Evolutionary conservation across 1,140 invertebrate genomes (phyloP).

Genomic region (Brachionus angularis): DNA sequence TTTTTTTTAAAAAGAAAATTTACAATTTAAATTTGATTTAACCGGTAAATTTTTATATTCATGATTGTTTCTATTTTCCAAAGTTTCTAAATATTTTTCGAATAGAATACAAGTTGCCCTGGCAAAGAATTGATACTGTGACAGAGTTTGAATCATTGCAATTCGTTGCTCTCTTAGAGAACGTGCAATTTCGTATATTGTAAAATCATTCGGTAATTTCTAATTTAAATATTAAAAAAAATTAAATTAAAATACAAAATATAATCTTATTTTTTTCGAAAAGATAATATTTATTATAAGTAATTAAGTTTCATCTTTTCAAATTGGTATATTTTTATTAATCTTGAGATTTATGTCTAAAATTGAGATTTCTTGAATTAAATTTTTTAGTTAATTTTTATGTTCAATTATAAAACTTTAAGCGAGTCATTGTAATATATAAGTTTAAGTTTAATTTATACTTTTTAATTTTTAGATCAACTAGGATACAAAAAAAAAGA

Average conservation of each 20-base stretch:
- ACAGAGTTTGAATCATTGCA: slow-evolving; percentile 41
- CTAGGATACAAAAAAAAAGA: too few species aligned
- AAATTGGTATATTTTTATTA: too few species aligned
- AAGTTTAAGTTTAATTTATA: too few species aligned
- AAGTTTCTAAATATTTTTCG: slow-evolving; percentile 22
- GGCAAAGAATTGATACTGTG: slow-evolving; percentile 39
- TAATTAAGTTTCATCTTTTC: too few species aligned
- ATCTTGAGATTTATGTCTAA: too few species aligned
- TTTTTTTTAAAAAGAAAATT: background rate
- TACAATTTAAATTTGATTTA: background rate
- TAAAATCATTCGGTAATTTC: too few species aligned
- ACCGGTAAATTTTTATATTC: slow-evolving; percentile 13
- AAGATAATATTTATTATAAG: too few species aligned
- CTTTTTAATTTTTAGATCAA: too few species aligned
- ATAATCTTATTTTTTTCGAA: background rate
- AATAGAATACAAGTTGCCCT: background rate
- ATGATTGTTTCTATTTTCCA: background rate
- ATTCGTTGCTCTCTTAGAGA: slow-evolving; percentile 20
- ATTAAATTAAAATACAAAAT: background rate
- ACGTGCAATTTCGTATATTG: slow-evolving; percentile 26
- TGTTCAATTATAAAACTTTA: too few species aligned
- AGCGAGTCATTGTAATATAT: too few species aligned
- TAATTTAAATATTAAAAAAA: background rate
- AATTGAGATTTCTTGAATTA: too few species aligned
- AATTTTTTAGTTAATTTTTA: too few species aligned